phyloP scores from a whole-genome alignment of 2,888 invertebrate genomes.

The Teleogryllus oceanicus region DNA sequence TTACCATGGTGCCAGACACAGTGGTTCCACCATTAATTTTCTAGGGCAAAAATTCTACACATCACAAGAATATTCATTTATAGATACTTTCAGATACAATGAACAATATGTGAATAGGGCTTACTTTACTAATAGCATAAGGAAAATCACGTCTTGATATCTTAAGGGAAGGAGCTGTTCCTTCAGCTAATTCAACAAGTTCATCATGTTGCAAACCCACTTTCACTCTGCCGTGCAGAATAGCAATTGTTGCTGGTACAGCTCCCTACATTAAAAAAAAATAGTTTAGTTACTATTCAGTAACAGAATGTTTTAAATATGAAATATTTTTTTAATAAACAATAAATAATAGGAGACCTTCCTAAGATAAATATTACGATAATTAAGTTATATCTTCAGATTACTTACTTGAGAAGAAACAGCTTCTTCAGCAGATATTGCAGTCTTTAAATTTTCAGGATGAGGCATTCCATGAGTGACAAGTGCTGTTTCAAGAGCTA shows the following conservation, averaged over 20 bases:
- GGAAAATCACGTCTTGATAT: conserved; percentile 85
- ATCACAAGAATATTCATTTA: conserved; percentile 28
- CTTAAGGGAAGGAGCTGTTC: conserved; percentile 61
- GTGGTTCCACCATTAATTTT: conserved; percentile 86
- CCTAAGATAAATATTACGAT: too few relatives aligned
- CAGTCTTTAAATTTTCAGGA: conserved; percentile 86
- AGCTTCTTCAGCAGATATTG: conserved; percentile 72
- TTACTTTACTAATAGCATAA: conserved; percentile 62
- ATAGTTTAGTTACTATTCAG: background rate
- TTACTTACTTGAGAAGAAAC: conserved; percentile 57
- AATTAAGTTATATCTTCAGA: background rate
- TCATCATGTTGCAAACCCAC: conserved; percentile 69
- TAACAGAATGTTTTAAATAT: background rate
- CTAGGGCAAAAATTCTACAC: conserved; percentile 40
- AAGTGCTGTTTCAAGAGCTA: conserved; percentile 95
- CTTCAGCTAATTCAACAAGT: conserved; percentile 60
- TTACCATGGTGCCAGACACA: conserved; percentile 88
- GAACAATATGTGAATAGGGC: too few relatives aligned
- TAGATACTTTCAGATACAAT: too few relatives aligned
- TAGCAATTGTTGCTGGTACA: conserved; percentile 88
- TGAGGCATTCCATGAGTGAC: conserved; percentile 98
- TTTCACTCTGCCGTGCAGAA: conserved; percentile 76
- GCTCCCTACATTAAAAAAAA: conserved; percentile 62
- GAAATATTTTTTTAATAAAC: background rate
- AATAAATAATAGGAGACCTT: too few relatives aligned